A percentile compares a stretch with the other conserved stretches of the same genome.
Evolutionary conservation across 2,113 vertebrate species (phyloP).

Genomic region (Rhinichthys klamathensis): DNA sequence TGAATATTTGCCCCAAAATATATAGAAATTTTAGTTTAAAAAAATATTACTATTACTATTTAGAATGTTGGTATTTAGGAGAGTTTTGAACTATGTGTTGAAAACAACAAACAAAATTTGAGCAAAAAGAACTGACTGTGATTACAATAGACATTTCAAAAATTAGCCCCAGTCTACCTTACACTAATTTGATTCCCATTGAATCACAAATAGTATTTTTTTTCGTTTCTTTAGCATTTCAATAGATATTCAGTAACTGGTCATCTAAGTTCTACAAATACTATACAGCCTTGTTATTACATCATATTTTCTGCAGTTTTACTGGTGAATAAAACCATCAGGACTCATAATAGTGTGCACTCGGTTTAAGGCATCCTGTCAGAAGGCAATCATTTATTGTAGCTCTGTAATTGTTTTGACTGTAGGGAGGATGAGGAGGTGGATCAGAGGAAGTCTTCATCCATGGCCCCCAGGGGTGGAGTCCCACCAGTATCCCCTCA

Average conservation of each 20-base stretch:
- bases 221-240: not conserved
- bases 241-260: not conserved
- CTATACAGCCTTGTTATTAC: not conserved
- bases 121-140: not conserved
- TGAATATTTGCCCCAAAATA: no score
- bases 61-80: no score
- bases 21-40: not conserved
- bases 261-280: not conserved
- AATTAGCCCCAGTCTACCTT: not conserved
- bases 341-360: not conserved
- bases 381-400: not conserved
- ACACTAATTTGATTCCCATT: not conserved
- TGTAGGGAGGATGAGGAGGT: conserved; percentile 73
- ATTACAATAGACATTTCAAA: not conserved
- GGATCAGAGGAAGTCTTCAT: conserved; percentile 64
- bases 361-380: not conserved
- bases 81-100: no score
- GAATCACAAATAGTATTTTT: not conserved
- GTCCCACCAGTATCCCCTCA: conserved; percentile 83
- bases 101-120: no score
- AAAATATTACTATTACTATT: no score
- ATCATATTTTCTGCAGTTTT: not conserved
- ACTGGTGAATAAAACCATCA: not conserved
- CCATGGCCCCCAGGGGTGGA: conserved; percentile 63
- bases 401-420: not conserved